These are phyloP conservation scores for Drosophila lowei DNA, from an alignment of 1,140 invertebrate genomes.

Conservation along the genomic window DNA sequence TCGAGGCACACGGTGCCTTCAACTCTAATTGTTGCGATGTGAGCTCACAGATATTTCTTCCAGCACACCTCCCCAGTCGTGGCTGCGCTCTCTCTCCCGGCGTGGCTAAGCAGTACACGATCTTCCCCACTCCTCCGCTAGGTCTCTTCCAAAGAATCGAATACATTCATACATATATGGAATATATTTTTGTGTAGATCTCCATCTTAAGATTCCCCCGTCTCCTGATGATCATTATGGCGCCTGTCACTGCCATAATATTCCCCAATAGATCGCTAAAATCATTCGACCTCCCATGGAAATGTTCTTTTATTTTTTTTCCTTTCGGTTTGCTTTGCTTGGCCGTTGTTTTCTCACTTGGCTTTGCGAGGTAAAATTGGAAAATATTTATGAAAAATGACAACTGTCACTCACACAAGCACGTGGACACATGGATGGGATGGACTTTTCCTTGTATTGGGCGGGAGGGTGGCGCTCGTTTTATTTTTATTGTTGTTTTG, in stretches of 20 bases:
- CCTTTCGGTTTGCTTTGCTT: conserved; percentile 7
- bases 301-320: not conserved
- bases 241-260: conserved; percentile 2
- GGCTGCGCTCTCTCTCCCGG: too few species aligned
- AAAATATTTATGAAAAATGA: conserved; percentile 77
- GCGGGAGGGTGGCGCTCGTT: conserved; percentile 55
- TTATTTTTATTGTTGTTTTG: conserved; percentile 52
- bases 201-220: too few species aligned
- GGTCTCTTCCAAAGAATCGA: too few species aligned
- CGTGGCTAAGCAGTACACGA: too few species aligned
- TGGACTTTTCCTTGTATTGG: conserved; percentile 8
- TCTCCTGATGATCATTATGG: too few species aligned
- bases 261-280: conserved; percentile 8
- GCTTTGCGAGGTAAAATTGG: conserved; percentile 36
- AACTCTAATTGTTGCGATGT: too few species aligned
- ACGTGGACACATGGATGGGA: conserved; percentile 5
- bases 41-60: too few species aligned
- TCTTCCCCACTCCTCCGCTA: too few species aligned
- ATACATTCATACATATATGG: too few species aligned
- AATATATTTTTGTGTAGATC: too few species aligned
- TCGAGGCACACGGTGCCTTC: too few species aligned
- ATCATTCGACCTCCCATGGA: conserved; percentile 5
- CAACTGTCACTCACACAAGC: conserved; percentile 54
- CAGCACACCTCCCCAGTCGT: too few species aligned
- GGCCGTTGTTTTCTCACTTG: conserved; percentile 21